Evolutionary conservation across 2,797 vertebrate species (phyloP).

Genomic region (Knipowitschia caucasica): DNA sequence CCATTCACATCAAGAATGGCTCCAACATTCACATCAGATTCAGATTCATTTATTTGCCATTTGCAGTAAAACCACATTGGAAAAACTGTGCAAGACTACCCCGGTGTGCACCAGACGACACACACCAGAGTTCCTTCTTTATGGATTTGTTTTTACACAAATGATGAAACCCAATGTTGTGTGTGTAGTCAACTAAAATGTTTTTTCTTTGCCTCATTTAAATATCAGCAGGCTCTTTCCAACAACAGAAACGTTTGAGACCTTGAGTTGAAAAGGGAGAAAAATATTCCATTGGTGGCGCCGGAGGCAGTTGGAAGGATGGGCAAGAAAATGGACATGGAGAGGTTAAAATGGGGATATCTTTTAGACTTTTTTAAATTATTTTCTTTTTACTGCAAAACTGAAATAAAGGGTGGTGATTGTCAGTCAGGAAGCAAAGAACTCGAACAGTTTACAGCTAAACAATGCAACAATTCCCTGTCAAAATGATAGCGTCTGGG

Average conservation of each 20-base stretch:
- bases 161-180: too few relatives aligned
- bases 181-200: too few relatives aligned
- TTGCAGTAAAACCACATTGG: too few relatives aligned
- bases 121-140: too few relatives aligned
- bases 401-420: conserved; percentile 6
- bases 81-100: too few relatives aligned
- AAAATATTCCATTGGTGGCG: conserved; percentile 22
- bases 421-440: conserved; percentile 28
- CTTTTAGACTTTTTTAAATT: conserved; percentile 36
- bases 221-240: conserved; percentile 39
- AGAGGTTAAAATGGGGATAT: conserved; percentile 48
- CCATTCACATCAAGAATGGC: too few relatives aligned
- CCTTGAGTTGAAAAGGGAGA: conserved; percentile 23
- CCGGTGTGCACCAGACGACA: too few relatives aligned
- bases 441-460: conserved; percentile 29
- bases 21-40: too few relatives aligned
- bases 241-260: conserved; percentile 45
- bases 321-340: conserved; percentile 36
- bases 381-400: conserved; percentile 23
- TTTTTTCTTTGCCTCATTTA: conserved; percentile 20
- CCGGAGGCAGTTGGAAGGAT: conserved; percentile 31
- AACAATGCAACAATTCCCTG: conserved; percentile 43
- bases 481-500: conserved; percentile 34
- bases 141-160: too few relatives aligned
- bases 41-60: too few relatives aligned